Conservation (phyloP, 2,113 vertebrate species). For the Conger conger region DNA sequence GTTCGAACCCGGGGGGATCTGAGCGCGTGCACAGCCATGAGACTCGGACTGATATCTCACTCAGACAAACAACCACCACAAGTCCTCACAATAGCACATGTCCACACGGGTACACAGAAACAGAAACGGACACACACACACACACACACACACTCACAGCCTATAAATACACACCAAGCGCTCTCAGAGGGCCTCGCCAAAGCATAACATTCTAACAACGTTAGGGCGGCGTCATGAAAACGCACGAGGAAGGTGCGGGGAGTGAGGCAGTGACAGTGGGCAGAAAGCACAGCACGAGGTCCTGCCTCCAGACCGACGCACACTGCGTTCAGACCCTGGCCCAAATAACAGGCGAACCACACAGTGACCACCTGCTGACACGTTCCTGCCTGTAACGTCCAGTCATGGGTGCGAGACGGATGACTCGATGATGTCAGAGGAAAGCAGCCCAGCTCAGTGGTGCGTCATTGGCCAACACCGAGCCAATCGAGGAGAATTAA, state of each 20-base stretch:
- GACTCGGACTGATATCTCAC: conserved; percentile 40
- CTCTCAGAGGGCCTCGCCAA: background rate
- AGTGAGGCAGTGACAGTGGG: background rate
- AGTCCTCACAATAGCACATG: background rate
- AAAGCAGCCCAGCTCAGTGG: conserved; percentile 30
- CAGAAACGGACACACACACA: background rate
- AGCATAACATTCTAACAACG: background rate
- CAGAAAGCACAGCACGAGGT: conserved; percentile 46
- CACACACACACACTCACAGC: background rate
- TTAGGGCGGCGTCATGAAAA: background rate
- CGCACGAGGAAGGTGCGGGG: background rate
- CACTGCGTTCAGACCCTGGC: background rate
- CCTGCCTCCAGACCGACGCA: background rate
- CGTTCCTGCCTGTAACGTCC: conserved; percentile 17
- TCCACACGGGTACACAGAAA: background rate
- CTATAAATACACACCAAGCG: background rate
- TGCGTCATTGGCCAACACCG: conserved; percentile 5
- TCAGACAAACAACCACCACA: background rate
- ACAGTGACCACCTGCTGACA: background rate
- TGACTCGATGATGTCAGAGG: conserved; percentile 20
- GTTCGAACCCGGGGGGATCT: conserved; percentile 36
- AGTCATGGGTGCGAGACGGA: conserved; percentile 27
- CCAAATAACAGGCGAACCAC: background rate
- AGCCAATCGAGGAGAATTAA: conserved; percentile 45
- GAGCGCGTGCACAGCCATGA: conserved; percentile 38